Conservation (phyloP, 2,113 vertebrate species). For the Todiramphus chloris region DNA sequence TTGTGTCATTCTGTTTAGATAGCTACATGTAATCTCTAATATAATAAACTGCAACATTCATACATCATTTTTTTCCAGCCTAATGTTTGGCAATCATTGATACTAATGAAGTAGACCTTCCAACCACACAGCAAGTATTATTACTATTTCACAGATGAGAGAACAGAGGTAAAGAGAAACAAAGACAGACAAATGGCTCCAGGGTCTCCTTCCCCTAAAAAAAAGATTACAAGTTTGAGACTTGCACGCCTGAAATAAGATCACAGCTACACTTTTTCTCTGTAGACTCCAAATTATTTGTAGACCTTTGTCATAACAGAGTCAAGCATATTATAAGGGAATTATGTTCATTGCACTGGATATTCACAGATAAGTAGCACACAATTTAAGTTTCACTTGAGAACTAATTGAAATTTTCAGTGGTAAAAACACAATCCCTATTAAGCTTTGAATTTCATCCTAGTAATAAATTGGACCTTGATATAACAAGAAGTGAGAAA, state of each 20-base stretch:
- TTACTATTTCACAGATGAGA: conserved; percentile 3
- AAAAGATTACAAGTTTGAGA: background rate
- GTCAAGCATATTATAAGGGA: background rate
- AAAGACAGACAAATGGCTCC: background rate
- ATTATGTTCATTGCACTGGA: background rate
- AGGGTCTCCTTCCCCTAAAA: background rate
- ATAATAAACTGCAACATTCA: background rate
- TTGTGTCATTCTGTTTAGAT: conserved; percentile 9
- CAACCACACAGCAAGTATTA: background rate
- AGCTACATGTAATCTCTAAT: conserved; percentile 18
- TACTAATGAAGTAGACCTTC: conserved; percentile 27
- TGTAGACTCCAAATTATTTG: background rate
- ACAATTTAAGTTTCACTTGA: background rate
- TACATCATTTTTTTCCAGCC: background rate
- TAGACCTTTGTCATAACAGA: background rate
- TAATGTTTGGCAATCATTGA: background rate
- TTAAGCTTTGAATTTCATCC: background rate
- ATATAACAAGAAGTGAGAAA: background rate
- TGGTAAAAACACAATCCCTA: background rate
- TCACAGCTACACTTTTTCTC: background rate
- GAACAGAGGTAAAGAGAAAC: background rate
- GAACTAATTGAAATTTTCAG: background rate
- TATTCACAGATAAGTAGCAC: background rate
- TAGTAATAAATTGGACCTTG: background rate
- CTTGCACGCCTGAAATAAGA: background rate